Percentiles rank a stretch among this genome's conserved stretches.
Evolutionary conservation across 92 coral and sea anemone genomes (phyloP).

Genomic region (Ricordea florida): DNA sequence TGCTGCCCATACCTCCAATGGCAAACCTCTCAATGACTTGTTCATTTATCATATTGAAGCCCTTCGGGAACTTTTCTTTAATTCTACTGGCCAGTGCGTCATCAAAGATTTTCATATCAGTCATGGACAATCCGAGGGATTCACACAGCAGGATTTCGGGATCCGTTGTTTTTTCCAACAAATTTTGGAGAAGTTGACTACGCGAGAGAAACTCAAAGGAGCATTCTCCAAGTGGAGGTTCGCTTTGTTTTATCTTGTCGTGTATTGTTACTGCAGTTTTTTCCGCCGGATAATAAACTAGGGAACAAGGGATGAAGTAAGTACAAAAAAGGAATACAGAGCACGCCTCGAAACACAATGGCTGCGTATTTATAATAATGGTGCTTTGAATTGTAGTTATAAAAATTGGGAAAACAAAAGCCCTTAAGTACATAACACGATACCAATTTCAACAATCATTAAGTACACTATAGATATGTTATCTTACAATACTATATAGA

Average conservation of each 20-base stretch:
- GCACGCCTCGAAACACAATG: too few species aligned
- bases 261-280: background rate
- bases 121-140: background rate
- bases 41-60: background rate
- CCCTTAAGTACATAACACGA: too few species aligned
- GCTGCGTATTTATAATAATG: too few species aligned
- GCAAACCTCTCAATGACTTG: too few species aligned
- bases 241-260: background rate
- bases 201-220: constrained; percentile 4
- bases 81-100: background rate
- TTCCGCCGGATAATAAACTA: constrained; percentile 8
- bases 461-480: too few species aligned
- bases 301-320: background rate
- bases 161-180: background rate
- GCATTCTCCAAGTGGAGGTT: background rate
- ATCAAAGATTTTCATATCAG: background rate
- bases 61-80: background rate
- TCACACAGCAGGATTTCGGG: background rate
- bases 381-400: too few species aligned
- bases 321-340: too few species aligned
- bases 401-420: too few species aligned
- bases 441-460: too few species aligned
- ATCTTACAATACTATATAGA: too few species aligned
- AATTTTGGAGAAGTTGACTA: background rate
- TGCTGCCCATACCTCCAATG: too few species aligned